Evolutionary conservation across 2,888 invertebrate species (phyloP), one percentile per base, ranked within the genome.

Genomic region (Helicoverpa assulta): DNA sequence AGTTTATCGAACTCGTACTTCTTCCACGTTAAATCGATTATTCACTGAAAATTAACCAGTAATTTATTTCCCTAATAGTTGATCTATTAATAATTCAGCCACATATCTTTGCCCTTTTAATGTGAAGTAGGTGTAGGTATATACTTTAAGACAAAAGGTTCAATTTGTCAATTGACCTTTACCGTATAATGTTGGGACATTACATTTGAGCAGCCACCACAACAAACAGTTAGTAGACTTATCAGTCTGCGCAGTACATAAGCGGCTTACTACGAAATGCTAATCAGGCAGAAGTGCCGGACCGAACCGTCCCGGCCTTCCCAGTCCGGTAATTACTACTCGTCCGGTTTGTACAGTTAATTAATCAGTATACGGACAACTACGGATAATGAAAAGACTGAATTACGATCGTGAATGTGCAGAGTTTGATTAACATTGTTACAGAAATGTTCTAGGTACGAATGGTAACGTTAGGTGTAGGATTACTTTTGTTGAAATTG

Each of bases 261-360:
- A 80, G 78, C 76, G 37, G 76, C 80, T 76, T 82, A 76, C 69
- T 52, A 51, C 64, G 54, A 53, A 67, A 78, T 82, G 74, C 64
- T 76, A 81, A 83, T 76, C 79, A 73, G 72, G 64, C 62, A 50
- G 58, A 65, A 69, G 57, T 40, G 64, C 58, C 61, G 59, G 63
- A 70, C 55, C 60, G 55, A 14, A 0, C 47, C 60, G 62, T 43
- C 29, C 68, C 69, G 33, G 57, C 37, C 51, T 52, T 16, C 61
- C 62, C 65, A 26, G 61, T 50, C 74, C 58, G 67, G 79, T 83
- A 83, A 83, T 83, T 82, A 79, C 73, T 77, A 73, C 65, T 72
- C 59, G 81, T 73, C 72, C 73, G 73, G 76, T 78, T 80, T 78
- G 83, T 71, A 66, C 52, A 72, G 53, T 81, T 80, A 77, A 83